Evolutionary conservation across 2,888 invertebrate species (phyloP), one percentile per base, ranked within the genome.

Genomic region (Mythimna pallens): DNA sequence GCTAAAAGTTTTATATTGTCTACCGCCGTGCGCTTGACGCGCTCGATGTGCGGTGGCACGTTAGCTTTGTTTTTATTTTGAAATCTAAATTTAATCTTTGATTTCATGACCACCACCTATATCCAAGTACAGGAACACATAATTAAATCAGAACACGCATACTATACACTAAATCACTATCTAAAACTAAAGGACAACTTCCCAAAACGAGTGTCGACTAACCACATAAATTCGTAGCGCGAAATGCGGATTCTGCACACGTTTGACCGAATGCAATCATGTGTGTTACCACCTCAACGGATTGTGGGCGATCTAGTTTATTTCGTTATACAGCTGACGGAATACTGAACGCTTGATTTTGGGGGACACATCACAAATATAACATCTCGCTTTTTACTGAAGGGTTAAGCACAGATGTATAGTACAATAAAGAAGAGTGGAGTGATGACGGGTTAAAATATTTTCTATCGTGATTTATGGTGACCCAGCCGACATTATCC

Each of bases 231-330:
- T 76, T 50, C n/a, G n/a, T 30, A 20, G 17, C 30, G 22, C 20
- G 47, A 6, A 59, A 57, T 55, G 17, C 17, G 36, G 12, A 17
- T 20, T 40, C 61, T 7, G 25, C 22, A 7, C 59, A 76, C 54
- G 47, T 65, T 55, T 55, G 25, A 22, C 55, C 71, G 25, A 52
- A 76, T 62, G 64, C 65, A 76, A 76, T 71, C 71, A 57, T 52
- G 64, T 22, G 36, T 6, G 30, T 17, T 34, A 20, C 50, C 61
- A 68, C 76, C 40, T 50, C 76, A 14, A 47, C 12, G 47, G 34
- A 9, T 20, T 55, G 62, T 55, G 47, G 36, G 30, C 47, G 40
- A 25, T 63, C 43, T 63, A n/a, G 25, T 34, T 43, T 58, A 47
- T 63, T 76, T 58, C 2, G 34, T 22, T 30, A 36, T 47, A 54